phyloP scores from a whole-genome alignment of 2,113 vertebrate genomes.

The Xiphorhynchus elegans region DNA sequence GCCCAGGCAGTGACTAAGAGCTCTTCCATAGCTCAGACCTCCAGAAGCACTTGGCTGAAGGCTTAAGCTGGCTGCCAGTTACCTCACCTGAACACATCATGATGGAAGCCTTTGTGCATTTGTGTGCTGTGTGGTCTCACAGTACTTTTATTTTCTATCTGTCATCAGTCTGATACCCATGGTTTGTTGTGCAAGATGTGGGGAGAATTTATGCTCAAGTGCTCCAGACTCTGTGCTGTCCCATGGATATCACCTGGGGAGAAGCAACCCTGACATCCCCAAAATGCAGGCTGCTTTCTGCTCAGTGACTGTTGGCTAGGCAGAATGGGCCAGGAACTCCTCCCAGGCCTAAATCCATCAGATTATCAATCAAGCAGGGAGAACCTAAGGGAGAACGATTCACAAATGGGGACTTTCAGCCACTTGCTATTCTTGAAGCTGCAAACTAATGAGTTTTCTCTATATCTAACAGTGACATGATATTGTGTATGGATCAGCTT shows the following conservation, averaged over 20 bases:
- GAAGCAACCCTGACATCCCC: background rate
- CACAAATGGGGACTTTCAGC: background rate
- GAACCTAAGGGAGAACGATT: background rate
- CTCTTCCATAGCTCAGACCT: background rate
- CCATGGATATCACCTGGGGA: background rate
- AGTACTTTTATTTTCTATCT: background rate
- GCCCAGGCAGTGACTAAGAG: background rate
- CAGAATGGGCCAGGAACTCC: background rate
- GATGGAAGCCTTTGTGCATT: background rate
- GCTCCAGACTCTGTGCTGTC: background rate
- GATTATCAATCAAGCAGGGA: background rate
- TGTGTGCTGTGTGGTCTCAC: background rate
- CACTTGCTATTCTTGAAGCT: background rate
- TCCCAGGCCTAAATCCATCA: background rate
- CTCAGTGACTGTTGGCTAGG: background rate
- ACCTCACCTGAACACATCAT: background rate
- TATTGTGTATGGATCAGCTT: background rate
- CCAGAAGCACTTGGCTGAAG: background rate
- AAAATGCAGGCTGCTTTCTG: background rate
- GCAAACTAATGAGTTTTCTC: background rate
- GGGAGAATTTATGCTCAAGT: background rate
- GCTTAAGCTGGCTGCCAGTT: background rate
- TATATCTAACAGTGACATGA: background rate
- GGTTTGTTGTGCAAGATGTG: background rate
- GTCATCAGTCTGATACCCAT: background rate